Base-by-base conservation (phyloP, 2,113 vertebrate genomes). In the Psophia crepitans region DNA sequence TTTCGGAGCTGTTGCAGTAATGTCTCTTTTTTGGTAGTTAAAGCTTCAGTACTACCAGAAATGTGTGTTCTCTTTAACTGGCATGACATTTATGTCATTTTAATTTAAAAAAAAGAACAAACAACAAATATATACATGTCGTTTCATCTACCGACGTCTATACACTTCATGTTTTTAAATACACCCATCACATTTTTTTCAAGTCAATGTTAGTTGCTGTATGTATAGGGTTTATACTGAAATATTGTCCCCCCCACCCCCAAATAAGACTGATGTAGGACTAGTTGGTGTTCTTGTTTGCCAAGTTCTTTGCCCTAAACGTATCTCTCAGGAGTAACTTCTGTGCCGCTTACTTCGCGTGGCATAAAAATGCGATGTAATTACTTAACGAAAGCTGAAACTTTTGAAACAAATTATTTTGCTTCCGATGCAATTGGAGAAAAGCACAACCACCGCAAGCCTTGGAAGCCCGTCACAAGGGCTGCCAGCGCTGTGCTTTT, bases 301-400 rank as follows among this genome's bases (percentile, higher is more conserved):
- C 66, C 44, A 56, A 33, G 60, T 44, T 68, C 73, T 87, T 73
- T 68, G 32, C 37, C 60, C n/a, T 23, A 17, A 35, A 43, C 0
- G 0, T 35, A 9, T 14, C 33, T 58, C 53, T 18, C 0, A 24
- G 16, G n/a, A 53, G 21, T 23, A 4, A 3, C 27, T 27, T 57
- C 24, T 71, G 27, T 41, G 49, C 26, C 41, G 69, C 51, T 46
- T 12, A 6, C 22, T 79, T 84, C 33, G 48, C 28, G n/a, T 41
- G n/a, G 23, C 35, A 12, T 22, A 48, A 68, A 39, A 51, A 71
- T 32, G 12, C 69, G 60, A 39, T 22, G 22, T 1, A 33, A 3
- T 18, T 89, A 2, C 39, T 78, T 53, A 21, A 78, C 19, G 46
- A 35, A 53, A 61, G 77, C 23, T 73, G 24, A 23, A 39, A 44